Conservation (phyloP, 2,113 vertebrate species). For the Calcarius ornatus region DNA sequence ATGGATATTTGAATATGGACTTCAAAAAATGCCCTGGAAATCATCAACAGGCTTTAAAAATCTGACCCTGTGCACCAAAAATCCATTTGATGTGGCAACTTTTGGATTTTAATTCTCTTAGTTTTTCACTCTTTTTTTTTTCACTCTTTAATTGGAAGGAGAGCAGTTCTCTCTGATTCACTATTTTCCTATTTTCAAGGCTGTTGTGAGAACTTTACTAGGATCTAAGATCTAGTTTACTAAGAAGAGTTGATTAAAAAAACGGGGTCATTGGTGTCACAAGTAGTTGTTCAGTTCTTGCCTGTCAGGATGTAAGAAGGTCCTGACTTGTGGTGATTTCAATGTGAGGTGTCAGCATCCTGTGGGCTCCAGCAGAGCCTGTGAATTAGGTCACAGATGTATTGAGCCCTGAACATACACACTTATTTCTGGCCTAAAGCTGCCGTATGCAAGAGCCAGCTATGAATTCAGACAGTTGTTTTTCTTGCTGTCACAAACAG, state of each 20-base stretch:
- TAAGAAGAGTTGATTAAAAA: not conserved
- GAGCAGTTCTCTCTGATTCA: not conserved
- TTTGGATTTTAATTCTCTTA: not conserved
- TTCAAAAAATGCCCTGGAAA: not conserved
- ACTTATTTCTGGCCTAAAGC: slow-evolving; percentile 15
- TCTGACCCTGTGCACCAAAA: not conserved
- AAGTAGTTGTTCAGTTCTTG: not conserved
- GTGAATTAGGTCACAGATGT: not conserved
- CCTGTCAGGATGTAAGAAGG: not conserved
- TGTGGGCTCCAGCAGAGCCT: not conserved
- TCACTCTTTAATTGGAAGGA: not conserved
- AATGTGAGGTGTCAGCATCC: not conserved
- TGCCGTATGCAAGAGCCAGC: not conserved
- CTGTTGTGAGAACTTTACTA: not conserved
- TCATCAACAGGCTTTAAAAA: not conserved
- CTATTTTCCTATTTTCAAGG: not conserved
- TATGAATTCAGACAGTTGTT: slow-evolving; percentile 38
- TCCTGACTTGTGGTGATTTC: not conserved
- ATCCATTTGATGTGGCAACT: not conserved
- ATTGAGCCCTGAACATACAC: not conserved
- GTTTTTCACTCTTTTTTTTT: not conserved
- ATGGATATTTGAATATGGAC: not conserved
- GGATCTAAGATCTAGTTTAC: not conserved
- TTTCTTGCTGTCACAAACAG: slow-evolving; percentile 37
- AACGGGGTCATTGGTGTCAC: not conserved